Evolutionary conservation across 2,888 invertebrate species (phyloP), one percentile per base, ranked within the genome.

Genomic region (Agrypnus murinus): DNA sequence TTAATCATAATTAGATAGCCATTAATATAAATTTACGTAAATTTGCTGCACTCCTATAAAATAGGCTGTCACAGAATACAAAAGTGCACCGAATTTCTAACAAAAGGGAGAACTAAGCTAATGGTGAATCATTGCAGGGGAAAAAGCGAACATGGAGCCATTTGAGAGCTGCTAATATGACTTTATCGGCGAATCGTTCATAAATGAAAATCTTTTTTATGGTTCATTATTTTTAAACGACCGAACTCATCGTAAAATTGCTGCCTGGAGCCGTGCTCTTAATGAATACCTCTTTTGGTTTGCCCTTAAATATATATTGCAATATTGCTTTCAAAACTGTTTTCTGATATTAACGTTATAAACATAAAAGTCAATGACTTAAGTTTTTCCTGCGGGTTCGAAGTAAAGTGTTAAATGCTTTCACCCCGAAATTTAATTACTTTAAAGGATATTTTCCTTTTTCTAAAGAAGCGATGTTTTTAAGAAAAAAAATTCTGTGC

Each of bases 171-270:
- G 36, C 55, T 55, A 55, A 55, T 55, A 38, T 55, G 55, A 67
- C 48, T 67, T 67, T 67, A 59, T 67, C 40, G 67, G 31, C 12
- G 58, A 65, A 65, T 60, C 43, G 60, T 67, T 60, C 50, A 60
- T 59, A 67, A 67, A 43, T 62, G 43, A 62, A 67, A 63, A 53
- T 55, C 36, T 62, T 59, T 60, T 67, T 67, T 67, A 67, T 60
- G 59, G 53, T 19, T 60, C 67, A 60, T 67, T 67, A 67, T 48
- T 53, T 67, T 43, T 48, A 25, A 67, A 67, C 53, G 50, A 67
- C 38, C 67, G 48, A 63, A 50, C 48, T 55, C 31, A 36, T 36
- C 53, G 64, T 64, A 64, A 64, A 64, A 53, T 43, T 48, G 36
- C 63, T 40, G 46, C 48, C 50, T 15, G 10, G 50, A 25, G 32